These are phyloP conservation scores for Tetrapedia diversipes DNA, from an alignment of 2,888 invertebrate genomes.

Conservation along the genomic window DNA sequence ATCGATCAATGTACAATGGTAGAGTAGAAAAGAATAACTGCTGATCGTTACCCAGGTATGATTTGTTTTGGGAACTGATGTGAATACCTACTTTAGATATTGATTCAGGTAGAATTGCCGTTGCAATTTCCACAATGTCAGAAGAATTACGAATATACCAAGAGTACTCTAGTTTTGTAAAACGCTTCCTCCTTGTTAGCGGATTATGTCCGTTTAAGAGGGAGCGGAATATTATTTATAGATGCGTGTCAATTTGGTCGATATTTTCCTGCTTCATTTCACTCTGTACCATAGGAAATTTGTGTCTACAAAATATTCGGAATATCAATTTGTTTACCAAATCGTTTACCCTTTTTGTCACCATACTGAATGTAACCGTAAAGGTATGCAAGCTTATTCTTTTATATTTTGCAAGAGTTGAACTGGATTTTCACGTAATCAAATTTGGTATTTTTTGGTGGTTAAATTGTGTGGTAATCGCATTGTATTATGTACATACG, in stretches of 20 bases:
- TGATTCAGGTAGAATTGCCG: background rate
- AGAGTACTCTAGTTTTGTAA: conserved; percentile 36
- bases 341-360: conserved; percentile 4
- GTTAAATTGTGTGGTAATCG: background rate
- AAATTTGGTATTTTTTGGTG: no score
- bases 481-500: background rate
- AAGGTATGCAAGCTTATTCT: conserved; percentile 38
- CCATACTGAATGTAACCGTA: background rate
- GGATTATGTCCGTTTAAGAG: conserved; percentile 16
- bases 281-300: background rate
- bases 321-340: conserved; percentile 25
- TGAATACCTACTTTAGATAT: background rate
- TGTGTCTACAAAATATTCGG: conserved; percentile 6
- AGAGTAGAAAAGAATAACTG: background rate
- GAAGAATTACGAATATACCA: conserved; percentile 21
- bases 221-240: conserved; percentile 2
- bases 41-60: background rate
- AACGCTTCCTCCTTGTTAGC: conserved; percentile 13
- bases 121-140: conserved; percentile 20
- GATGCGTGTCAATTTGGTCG: conserved; percentile 3
- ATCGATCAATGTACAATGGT: background rate
- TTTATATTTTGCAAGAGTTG: background rate
- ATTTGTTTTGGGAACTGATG: background rate
- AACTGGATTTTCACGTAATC: no score
- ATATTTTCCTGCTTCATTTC: background rate